A percentile compares a stretch with the other conserved stretches of the same genome.
Conservation (phyloP, 23 tunicate genomes). For the Oikopleura dioica region DNA sequence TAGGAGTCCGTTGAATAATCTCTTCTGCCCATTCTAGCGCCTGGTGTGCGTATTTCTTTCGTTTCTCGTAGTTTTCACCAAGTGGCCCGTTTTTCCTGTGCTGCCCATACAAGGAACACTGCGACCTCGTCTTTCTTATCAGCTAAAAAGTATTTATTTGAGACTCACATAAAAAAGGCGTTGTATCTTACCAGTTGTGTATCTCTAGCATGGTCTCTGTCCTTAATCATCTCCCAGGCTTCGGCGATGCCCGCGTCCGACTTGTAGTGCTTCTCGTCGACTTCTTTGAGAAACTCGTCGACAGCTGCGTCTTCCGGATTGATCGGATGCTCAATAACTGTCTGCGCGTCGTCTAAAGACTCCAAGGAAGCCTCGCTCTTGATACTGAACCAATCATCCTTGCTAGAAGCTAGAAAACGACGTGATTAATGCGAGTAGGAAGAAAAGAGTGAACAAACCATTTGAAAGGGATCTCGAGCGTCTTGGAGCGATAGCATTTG, state of each 20-base stretch:
- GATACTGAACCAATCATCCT: conserved; percentile 13
- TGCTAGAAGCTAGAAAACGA: no score
- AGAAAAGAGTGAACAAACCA: no score
- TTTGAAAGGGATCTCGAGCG: no score
- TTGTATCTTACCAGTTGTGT: not conserved
- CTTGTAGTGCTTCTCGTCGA: not conserved
- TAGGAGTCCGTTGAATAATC: not conserved
- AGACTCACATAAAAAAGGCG: no score
- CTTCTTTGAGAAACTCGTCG: not conserved
- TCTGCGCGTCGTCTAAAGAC: not conserved
- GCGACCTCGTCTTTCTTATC: not conserved
- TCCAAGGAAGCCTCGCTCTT: not conserved
- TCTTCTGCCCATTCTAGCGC: not conserved
- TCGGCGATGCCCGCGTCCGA: not conserved
- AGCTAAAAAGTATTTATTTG: no score
- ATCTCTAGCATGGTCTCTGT: not conserved
- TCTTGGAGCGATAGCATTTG: no score
- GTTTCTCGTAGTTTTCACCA: not conserved
- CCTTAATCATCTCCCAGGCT: not conserved
- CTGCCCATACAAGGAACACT: conserved; percentile 10
- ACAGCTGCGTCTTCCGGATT: not conserved
- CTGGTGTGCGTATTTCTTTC: not conserved
- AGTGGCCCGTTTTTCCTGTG: not conserved
- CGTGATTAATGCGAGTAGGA: no score
- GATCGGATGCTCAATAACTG: no score